A percentile compares a stretch with the other conserved stretches of the same genome.
These are phyloP conservation scores for Dasysyrphus albostriatus DNA, from an alignment of 2,888 invertebrate species.

Conservation along the genomic window DNA sequence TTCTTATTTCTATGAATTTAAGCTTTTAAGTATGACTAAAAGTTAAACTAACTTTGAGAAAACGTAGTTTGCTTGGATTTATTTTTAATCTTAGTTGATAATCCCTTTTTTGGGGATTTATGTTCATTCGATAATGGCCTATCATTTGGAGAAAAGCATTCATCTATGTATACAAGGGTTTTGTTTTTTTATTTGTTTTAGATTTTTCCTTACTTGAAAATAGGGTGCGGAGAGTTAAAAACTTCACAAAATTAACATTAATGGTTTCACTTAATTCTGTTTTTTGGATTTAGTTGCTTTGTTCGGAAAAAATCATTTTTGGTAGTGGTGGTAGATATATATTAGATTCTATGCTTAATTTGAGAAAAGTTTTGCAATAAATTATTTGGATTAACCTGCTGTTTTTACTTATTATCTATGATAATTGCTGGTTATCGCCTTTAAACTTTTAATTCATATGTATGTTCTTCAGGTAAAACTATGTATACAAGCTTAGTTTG, in stretches of 20 bases:
- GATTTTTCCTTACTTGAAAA: neutral
- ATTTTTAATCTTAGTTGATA: neutral
- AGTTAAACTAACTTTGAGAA: slow-evolving; percentile 3
- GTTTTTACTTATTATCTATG: slow-evolving; percentile 4
- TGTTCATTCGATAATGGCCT: neutral
- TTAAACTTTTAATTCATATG: too few relatives aligned
- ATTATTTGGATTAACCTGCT: neutral
- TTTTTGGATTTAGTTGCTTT: slow-evolving; percentile 1
- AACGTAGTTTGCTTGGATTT: neutral
- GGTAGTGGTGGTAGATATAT: neutral
- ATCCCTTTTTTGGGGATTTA: neutral
- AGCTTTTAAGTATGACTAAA: neutral
- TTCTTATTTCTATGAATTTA: neutral
- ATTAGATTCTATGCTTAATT: neutral
- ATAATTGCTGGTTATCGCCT: too few relatives aligned
- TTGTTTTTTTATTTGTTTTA: neutral
- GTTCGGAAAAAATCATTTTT: neutral
- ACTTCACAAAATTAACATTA: neutral
- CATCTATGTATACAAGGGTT: neutral
- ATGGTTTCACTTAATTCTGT: neutral
- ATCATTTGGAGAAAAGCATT: neutral
- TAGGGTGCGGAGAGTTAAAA: neutral
- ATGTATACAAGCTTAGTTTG: too few relatives aligned
- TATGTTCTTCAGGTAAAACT: too few relatives aligned
- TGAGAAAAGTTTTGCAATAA: neutral